Base-by-base conservation (phyloP, 2,888 invertebrate species). In the Sceliomorpha sp. region DNA sequence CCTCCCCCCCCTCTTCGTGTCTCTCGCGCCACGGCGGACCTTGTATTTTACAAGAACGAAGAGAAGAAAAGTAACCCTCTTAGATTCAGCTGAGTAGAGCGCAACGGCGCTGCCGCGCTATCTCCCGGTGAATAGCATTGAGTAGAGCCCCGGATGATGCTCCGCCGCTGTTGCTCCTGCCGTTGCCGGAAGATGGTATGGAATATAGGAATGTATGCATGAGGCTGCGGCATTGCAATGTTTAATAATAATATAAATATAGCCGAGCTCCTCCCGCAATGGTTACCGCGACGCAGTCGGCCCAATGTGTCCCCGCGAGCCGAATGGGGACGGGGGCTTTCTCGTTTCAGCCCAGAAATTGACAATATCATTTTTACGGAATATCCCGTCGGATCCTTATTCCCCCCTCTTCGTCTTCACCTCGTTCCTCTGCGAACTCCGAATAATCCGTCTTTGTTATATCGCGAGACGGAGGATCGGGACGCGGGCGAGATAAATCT, bases 211-310 rank as follows among this genome's bases (percentile, higher is more conserved):
- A 81, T 72, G 74, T 79, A 81, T 80, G 80, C 79, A 77, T 78
- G 77, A 80, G 74, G n/a, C 72, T 39, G 73, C 37, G 74, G n/a
- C 75, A 70, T 76, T 73, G 80, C 78, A 77, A 80, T 80, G 82
- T 80, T 81, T 79, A 79, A 82, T 82, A 81, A 81, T 81, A 82
- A 82, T 80, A 80, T 81, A 82, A 81, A 82, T 76, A 78, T 73
- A 60, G 59, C 62, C 31, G 50, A 58, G 48, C 59, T 60, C 37
- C 29, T 27, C 9, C 20, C 24, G 45, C 27, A n/a, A n/a, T n/a
- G 42, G 60, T 58, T 44, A 48, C 59, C 34, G 26, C 31, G 51
- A 44, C 50, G 63, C 67, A 70, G 63, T 62, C 68, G 69, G 74
- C 73, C 74, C n/a, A 78, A 76, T 78, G 74, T 56, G 56, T 71